Percentiles rank a stretch among this genome's conserved stretches.
phyloP scores from a whole-genome alignment of 2,113 vertebrate species.

The Rousettus leschenaultii region DNA sequence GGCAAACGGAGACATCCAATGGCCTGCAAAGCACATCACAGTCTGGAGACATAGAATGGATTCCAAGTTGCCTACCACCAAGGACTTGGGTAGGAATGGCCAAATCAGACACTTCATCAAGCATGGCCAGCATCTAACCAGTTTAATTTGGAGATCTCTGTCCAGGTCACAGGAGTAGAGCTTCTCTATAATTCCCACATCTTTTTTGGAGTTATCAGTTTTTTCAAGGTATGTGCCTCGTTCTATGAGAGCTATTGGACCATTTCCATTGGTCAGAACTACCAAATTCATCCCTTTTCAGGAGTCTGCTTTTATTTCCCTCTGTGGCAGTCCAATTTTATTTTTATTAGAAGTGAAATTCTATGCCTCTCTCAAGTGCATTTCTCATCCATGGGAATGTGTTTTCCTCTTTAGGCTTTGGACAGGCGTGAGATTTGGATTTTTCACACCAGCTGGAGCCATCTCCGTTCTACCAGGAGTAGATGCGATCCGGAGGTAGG shows the following conservation, averaged over 20 bases:
- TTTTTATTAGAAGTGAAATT: constrained; percentile 64
- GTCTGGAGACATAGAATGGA: not conserved
- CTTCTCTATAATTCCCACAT: not conserved
- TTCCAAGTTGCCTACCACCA: not conserved
- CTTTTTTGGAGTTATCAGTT: not conserved
- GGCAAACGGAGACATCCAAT: not conserved
- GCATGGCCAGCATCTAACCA: not conserved
- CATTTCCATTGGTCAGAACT: constrained; percentile 29
- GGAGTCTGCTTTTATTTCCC: constrained; percentile 41
- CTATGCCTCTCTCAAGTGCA: not conserved
- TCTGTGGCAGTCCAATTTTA: constrained; percentile 47
- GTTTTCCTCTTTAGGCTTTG: constrained; percentile 34
- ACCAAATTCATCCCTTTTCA: constrained; percentile 40
- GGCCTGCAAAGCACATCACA: not conserved
- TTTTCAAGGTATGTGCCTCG: constrained; percentile 21
- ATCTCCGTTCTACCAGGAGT: not conserved
- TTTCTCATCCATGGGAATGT: not conserved
- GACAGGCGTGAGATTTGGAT: not conserved
- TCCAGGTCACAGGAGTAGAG: not conserved
- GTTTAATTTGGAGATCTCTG: constrained; percentile 22
- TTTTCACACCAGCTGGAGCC: not conserved
- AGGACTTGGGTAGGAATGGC: not conserved
- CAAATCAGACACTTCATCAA: not conserved
- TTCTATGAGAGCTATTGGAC: constrained; percentile 20
- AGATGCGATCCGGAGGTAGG: not conserved